Base-by-base conservation (phyloP, 1,140 invertebrate species). In the Paramacrobiotus metropolitanus region DNA sequence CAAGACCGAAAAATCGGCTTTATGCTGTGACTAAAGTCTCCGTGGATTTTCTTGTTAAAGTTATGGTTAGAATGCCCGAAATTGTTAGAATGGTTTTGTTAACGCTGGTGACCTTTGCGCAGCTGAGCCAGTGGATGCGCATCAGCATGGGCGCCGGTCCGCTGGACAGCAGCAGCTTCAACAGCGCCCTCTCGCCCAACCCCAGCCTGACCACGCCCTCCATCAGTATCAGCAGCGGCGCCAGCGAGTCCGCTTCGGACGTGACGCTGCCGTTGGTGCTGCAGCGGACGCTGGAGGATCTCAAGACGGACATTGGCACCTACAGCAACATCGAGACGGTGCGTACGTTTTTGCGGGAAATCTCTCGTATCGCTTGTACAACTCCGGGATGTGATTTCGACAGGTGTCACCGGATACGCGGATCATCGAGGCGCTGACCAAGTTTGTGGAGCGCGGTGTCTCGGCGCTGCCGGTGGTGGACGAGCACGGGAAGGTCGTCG, bases 231-330 rank as follows among this genome's bases (percentile, higher is more conserved):
- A n/a, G n/a, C n/a, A n/a, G n/a, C n/a, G n/a, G 9, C n/a, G 34
- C n/a, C 34, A 40, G n/a, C 34, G 34, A 9, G 9, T 9, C 9
- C n/a, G 34, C 9, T 40, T n/a, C 34, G n/a, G 89, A 93, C 73
- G 78, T 97, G 73, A 92, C 92, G 65, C 87, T 86, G 75, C 92
- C 93, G 62, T 81, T 82, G 66, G 94, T 88, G 73, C 83, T 95
- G 75, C 81, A 83, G 70, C 84, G 84, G 72, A 87, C 84, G 60
- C 70, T 97, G 62, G 77, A 82, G 60, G 90, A 96, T 68, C 75
- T 97, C 60, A 81, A 81, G 70, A n/a, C 9, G 9, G 9, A 40
- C 9, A 9, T 40, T 9, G 55, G 55, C 4, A 9, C 55, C 55
- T 59, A 59, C 55, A 59, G 9, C 21, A 30, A 59, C 29, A 59